Percentiles rank a stretch among this genome's conserved stretches.
phyloP scores from a whole-genome alignment of 2,797 vertebrate genomes.

The Sebastes diploproa region DNA sequence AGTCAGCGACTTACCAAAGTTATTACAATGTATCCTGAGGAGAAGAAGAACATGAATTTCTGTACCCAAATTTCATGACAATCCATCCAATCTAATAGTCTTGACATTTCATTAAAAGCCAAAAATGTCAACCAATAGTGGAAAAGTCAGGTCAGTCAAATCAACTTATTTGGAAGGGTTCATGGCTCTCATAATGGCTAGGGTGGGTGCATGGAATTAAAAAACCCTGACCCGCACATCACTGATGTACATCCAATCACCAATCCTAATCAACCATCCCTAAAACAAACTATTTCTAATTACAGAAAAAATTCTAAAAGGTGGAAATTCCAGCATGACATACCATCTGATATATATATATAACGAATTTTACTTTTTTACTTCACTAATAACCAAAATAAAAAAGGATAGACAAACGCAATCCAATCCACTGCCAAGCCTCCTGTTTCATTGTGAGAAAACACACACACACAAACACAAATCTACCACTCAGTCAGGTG shows the following conservation, averaged over 20 bases:
- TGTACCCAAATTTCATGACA: no score
- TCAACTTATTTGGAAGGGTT: neutral
- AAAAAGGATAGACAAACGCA: neutral
- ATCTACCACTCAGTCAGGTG: conserved; percentile 10
- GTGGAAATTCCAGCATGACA: neutral
- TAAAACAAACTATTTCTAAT: neutral
- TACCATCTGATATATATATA: neutral
- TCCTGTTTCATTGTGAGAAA: neutral
- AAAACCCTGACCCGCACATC: neutral
- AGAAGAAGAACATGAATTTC: neutral
- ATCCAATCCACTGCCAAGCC: neutral
- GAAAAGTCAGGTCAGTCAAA: neutral
- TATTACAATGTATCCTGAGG: neutral
- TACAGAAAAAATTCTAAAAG: neutral
- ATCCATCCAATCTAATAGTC: neutral
- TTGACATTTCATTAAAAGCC: neutral
- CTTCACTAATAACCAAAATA: neutral
- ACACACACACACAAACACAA: neutral
- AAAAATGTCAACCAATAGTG: no score
- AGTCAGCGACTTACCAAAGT: neutral
- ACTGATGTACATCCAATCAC: neutral
- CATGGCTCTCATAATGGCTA: neutral
- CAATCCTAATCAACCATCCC: no score
- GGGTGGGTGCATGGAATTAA: no score
- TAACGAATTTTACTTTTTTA: neutral